Base-by-base conservation (phyloP, 2,888 invertebrate species). In the Dione juno region DNA sequence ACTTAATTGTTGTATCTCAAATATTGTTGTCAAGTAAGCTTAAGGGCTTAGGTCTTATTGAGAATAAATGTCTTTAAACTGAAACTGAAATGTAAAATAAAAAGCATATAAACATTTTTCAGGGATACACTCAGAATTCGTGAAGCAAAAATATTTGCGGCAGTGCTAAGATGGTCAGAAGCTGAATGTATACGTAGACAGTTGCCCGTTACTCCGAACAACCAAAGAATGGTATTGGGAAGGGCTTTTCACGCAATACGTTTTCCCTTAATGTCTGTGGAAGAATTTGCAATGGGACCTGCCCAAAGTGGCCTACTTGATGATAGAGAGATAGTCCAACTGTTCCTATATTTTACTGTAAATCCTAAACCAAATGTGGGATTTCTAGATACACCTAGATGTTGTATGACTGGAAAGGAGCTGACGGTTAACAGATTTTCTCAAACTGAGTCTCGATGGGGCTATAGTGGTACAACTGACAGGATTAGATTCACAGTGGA, bases 261-360 rank as follows among this genome's bases (percentile, higher is more conserved):
- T 37, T 97, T 97, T 84, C 97, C 97, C 0, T 87, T 97, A 28
- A 97, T 97, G 97, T 96, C 96, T 0, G 95, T 97, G 0, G 97
- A 97, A 84, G 97, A 97, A 84, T 97, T 97, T 85, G 97, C 97
- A 0, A 94, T 94, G 84, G 96, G 95, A 0, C 95, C 96, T 0
- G 96, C 96, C 0, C 96, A 96, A 79, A 96, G 96, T 77, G 96
- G 96, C 0, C 90, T 97, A 40, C 89, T 97, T 1, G 95, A 95
- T 61, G 96, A 97, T 81, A 87, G 95, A 74, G 97, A 97, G 84
- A 95, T 96, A 43, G 96, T 97, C 3, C 95, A 95, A 75, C 85
- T 96, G 59, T 96, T 96, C 81, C 91, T 96, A 48, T 95, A 96
- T 80, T 95, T 96, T 77, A 95, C 95, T 1, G 94, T 96, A 0